These are phyloP conservation scores for Lithophane ornitopus DNA, from an alignment of 2,888 invertebrate genomes.

Conservation along the genomic window DNA sequence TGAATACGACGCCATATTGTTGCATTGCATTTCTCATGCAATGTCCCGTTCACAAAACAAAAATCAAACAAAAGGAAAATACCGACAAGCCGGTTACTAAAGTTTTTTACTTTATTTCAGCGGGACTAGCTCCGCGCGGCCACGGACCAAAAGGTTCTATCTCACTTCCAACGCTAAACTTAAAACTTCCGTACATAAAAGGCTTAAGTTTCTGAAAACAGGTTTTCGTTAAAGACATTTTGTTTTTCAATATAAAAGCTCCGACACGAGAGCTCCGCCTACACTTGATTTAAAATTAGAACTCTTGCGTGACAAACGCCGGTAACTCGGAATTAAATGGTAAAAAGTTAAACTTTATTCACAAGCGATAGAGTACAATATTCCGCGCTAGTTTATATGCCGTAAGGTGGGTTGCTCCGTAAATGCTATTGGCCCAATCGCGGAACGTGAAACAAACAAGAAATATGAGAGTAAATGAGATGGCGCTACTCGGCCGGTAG, in stretches of 20 bases:
- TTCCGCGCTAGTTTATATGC: constrained; percentile 86
- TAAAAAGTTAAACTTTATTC: constrained; percentile 90
- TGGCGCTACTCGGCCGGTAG: constrained; percentile 74
- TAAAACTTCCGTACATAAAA: constrained; percentile 87
- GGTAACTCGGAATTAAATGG: constrained; percentile 88
- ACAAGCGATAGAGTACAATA: constrained; percentile 87
- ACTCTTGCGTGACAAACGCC: constrained; percentile 90
- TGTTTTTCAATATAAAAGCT: constrained; percentile 90
- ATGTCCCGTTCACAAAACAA: constrained; percentile 89
- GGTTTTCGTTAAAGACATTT: constrained; percentile 90
- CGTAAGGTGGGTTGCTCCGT: constrained; percentile 90
- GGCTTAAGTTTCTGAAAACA: constrained; percentile 90
- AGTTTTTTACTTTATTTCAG: constrained; percentile 90
- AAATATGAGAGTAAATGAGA: constrained; percentile 87
- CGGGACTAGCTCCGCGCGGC: constrained; percentile 75
- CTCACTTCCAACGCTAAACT: constrained; percentile 82
- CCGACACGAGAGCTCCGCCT: constrained; percentile 89
- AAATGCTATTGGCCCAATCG: constrained; percentile 90
- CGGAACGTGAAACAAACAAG: constrained; percentile 89
- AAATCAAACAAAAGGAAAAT: constrained; percentile 89
- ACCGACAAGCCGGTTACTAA: constrained; percentile 90
- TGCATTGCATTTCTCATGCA: constrained; percentile 89
- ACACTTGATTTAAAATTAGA: constrained; percentile 91
- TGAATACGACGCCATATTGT: constrained; percentile 87
- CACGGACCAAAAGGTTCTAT: constrained; percentile 83